Evolutionary conservation across 2,113 vertebrate genomes (phyloP).

Genomic region (Callipepla squamata): DNA sequence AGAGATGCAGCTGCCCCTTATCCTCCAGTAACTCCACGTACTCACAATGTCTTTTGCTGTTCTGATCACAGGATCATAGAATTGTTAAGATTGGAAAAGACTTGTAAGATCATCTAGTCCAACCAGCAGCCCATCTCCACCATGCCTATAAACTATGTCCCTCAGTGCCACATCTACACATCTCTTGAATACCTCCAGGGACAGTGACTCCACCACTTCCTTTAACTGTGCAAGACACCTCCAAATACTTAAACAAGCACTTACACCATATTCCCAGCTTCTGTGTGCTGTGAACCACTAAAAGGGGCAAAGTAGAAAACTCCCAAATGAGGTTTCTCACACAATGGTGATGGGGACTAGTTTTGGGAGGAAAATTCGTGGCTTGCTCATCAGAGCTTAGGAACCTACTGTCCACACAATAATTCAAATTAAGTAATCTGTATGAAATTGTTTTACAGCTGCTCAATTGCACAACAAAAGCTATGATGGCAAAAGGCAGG

Average conservation of each 20-base stretch:
- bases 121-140: too few relatives aligned
- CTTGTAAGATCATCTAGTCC: too few relatives aligned
- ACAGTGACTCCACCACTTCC: too few relatives aligned
- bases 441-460: constrained; percentile 56
- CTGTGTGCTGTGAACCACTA: accelerated
- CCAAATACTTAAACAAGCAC: neutral
- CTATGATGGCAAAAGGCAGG: constrained; percentile 46
- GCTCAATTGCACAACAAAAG: constrained; percentile 62
- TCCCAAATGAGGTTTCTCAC: neutral
- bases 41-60: neutral
- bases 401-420: neutral
- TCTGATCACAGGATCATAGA: neutral
- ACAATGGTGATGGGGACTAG: neutral
- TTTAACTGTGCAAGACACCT: neutral
- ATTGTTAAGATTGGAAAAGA: too few relatives aligned
- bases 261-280: accelerated
- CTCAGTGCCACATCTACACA: too few relatives aligned
- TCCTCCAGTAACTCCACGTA: too few relatives aligned
- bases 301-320: neutral
- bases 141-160: too few relatives aligned
- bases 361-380: neutral
- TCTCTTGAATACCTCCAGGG: too few relatives aligned
- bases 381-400: neutral
- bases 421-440: constrained; percentile 50
- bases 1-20: neutral